Evolutionary conservation across 2,113 vertebrate genomes (phyloP).

Genomic region (Struthidea cinerea): DNA sequence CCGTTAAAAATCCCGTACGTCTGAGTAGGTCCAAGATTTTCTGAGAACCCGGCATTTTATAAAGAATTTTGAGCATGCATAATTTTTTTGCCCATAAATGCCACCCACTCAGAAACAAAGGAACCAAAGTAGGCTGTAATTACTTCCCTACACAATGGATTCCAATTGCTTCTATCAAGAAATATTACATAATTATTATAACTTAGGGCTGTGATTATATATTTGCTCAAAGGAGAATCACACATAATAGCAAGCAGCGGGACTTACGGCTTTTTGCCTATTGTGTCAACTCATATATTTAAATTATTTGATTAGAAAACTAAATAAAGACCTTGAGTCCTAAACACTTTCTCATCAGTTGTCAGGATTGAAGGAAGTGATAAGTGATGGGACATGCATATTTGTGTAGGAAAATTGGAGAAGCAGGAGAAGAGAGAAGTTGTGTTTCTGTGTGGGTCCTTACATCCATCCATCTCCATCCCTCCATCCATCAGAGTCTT

Average conservation of each 20-base stretch:
- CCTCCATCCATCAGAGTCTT: background rate
- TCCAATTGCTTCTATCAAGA: constrained; percentile 56
- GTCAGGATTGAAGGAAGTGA: background rate
- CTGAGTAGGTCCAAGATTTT: background rate
- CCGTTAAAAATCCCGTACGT: background rate
- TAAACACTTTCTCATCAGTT: background rate
- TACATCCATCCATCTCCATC: background rate
- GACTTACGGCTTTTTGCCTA: constrained; percentile 10
- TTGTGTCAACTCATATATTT: constrained; percentile 44
- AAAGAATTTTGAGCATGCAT: constrained; percentile 16
- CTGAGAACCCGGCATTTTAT: background rate
- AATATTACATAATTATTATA: constrained; percentile 71
- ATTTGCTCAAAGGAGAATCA: constrained; percentile 58
- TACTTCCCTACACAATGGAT: constrained; percentile 58
- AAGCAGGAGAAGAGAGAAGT: background rate
- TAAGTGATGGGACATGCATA: background rate
- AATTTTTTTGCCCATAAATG: constrained; percentile 43
- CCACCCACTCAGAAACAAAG: constrained; percentile 54
- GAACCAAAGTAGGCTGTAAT: constrained; percentile 51
- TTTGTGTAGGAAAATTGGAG: background rate
- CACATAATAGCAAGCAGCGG: constrained; percentile 9
- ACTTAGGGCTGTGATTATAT: constrained; percentile 53
- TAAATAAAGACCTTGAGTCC: constrained; percentile 5
- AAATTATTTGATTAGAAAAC: constrained; percentile 59
- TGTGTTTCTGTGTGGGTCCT: background rate